phyloP scores from a whole-genome alignment of 2,888 invertebrate genomes.

The Liodrosophila aerea region DNA sequence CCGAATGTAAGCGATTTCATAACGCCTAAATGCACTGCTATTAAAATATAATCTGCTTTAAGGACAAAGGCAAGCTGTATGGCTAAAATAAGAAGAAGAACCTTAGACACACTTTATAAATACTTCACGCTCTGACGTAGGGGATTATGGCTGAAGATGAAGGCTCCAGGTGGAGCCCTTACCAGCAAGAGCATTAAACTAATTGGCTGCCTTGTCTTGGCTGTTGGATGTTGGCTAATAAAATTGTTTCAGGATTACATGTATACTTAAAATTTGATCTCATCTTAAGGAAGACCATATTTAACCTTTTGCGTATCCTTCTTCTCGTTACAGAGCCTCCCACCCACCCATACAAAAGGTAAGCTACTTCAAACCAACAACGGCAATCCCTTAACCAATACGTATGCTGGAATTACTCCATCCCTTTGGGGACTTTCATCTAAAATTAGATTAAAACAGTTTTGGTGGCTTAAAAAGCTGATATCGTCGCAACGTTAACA shows the following conservation, averaged over 20 bases:
- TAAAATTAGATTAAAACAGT: conserved; percentile 50
- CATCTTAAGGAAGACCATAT: conserved; percentile 37
- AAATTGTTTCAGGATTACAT: conserved; percentile 67
- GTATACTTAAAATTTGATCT: conserved; percentile 61
- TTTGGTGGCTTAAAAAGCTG: conserved; percentile 39
- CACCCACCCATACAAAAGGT: conserved; percentile 62
- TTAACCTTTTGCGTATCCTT: conserved; percentile 50
- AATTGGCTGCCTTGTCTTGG: conserved; percentile 51
- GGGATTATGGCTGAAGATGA: background rate
- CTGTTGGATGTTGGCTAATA: conserved; percentile 40
- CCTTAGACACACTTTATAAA: conserved; percentile 14
- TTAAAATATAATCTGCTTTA: conserved; percentile 52
- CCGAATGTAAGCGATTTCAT: conserved; percentile 27
- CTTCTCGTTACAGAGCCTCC: conserved; percentile 46
- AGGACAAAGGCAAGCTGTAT: too few relatives aligned
- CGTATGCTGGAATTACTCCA: background rate
- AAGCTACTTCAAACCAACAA: conserved; percentile 27
- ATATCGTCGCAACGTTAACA: conserved; percentile 56
- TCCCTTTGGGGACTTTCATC: conserved; percentile 15
- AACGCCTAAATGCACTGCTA: conserved; percentile 36
- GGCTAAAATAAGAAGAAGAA: background rate
- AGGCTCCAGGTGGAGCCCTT: background rate
- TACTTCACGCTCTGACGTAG: conserved; percentile 12
- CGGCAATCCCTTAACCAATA: conserved; percentile 27
- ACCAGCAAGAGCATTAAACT: conserved; percentile 52